Percentiles rank a stretch among this genome's conserved stretches.
phyloP scores from a whole-genome alignment of 2,888 invertebrate genomes.

The Lordiphosa andalusiaca region DNA sequence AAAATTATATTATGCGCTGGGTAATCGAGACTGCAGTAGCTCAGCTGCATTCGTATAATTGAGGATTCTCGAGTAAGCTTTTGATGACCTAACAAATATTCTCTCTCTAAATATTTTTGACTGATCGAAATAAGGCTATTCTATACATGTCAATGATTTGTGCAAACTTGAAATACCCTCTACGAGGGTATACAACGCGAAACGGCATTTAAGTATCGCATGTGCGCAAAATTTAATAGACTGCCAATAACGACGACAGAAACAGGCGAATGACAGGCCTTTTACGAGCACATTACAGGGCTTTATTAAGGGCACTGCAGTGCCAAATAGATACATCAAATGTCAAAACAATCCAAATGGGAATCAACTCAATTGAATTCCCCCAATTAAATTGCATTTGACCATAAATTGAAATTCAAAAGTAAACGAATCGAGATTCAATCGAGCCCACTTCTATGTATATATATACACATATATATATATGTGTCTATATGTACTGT shows the following conservation, averaged over 20 bases:
- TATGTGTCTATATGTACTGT: not conserved
- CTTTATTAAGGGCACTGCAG: slow-evolving; percentile 24
- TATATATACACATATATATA: not conserved
- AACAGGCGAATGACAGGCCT: slow-evolving; percentile 35
- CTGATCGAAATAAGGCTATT: too few species aligned
- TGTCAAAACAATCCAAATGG: slow-evolving; percentile 25
- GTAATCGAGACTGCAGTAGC: too few species aligned
- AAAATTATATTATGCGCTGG: too few species aligned
- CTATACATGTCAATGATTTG: not conserved
- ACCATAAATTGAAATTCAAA: slow-evolving; percentile 37
- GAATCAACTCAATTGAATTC: not conserved
- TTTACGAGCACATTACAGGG: slow-evolving; percentile 51
- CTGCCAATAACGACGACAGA: slow-evolving; percentile 38
- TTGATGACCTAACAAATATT: too few species aligned
- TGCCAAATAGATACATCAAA: slow-evolving; percentile 48
- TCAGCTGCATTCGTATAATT: too few species aligned
- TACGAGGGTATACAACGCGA: too few species aligned
- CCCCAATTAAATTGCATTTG: too few species aligned
- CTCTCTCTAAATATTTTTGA: too few species aligned
- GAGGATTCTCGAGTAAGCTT: too few species aligned
- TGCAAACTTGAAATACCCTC: not conserved
- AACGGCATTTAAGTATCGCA: slow-evolving; percentile 13
- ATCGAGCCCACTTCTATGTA: slow-evolving; percentile 24
- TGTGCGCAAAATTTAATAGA: slow-evolving; percentile 60
- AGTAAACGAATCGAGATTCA: slow-evolving; percentile 22